These are phyloP conservation scores for Bovichtus variegatus DNA, from an alignment of 2,797 vertebrate species.

Conservation along the genomic window DNA sequence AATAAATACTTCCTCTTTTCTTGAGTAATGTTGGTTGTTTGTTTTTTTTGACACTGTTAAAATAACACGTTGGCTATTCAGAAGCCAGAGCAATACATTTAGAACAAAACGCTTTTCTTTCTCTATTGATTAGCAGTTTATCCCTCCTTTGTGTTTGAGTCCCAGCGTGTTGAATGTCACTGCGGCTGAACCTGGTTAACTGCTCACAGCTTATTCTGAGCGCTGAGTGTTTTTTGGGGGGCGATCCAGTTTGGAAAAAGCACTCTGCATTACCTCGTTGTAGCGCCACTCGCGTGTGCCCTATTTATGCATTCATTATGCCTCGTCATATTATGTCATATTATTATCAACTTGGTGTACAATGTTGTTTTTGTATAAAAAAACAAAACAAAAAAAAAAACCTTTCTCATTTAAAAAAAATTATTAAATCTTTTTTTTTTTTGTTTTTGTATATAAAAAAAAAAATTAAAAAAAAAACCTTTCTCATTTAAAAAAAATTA, in stretches of 20 bases:
- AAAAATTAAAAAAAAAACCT: not conserved
- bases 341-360: not conserved
- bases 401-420: not conserved
- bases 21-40: slow-evolving; percentile 35
- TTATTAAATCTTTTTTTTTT: too few relatives aligned
- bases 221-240: not conserved
- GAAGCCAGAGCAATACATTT: slow-evolving; percentile 14
- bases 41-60: slow-evolving; percentile 34
- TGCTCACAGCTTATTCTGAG: slow-evolving; percentile 16
- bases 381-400: not conserved
- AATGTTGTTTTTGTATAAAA: not conserved
- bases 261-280: not conserved
- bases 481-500: not conserved
- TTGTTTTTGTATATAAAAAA: too few relatives aligned
- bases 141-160: slow-evolving; percentile 36
- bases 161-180: slow-evolving; percentile 3
- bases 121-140: slow-evolving; percentile 37
- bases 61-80: slow-evolving; percentile 16
- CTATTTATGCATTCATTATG: not conserved
- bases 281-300: not conserved
- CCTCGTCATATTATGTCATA: not conserved
- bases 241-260: not conserved
- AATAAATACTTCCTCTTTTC: slow-evolving; percentile 26
- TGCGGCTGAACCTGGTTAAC: slow-evolving; percentile 10
- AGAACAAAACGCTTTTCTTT: slow-evolving; percentile 30